Evolutionary conservation across 2,113 vertebrate genomes (phyloP).

Genomic region (Pluvianellus socialis): DNA sequence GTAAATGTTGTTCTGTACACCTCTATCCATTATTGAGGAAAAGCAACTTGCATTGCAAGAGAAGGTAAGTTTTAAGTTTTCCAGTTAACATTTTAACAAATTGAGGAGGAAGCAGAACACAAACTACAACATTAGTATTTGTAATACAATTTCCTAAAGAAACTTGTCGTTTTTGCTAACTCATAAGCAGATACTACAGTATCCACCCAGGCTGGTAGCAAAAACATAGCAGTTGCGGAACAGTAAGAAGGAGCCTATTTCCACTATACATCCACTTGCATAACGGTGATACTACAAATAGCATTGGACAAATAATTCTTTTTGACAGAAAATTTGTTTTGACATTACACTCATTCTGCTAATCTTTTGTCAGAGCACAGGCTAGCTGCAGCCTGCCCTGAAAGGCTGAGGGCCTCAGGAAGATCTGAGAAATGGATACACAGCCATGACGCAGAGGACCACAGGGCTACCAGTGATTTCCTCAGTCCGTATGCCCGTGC

Average conservation of each 20-base stretch:
- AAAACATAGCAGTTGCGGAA: neutral
- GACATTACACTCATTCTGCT: neutral
- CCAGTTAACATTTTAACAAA: neutral
- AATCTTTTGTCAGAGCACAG: neutral
- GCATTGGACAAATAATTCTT: neutral
- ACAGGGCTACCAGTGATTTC: neutral
- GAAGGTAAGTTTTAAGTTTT: neutral
- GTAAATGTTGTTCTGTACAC: neutral
- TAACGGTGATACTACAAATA: neutral
- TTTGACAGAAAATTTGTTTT: neutral
- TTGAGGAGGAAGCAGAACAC: neutral
- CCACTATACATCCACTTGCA: neutral
- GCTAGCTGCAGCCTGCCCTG: neutral
- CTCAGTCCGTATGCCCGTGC: neutral
- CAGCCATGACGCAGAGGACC: neutral
- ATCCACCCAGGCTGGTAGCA: neutral
- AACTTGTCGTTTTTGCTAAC: neutral
- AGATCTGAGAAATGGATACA: neutral
- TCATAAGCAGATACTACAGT: neutral
- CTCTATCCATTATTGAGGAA: neutral
- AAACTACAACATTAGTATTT: neutral
- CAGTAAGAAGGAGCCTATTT: neutral
- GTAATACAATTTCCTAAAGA: neutral
- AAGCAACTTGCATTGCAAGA: neutral
- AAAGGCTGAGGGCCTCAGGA: neutral